Evolutionary conservation across 1,140 invertebrate genomes (phyloP).

Genomic region (Zaprionus ornatus): DNA sequence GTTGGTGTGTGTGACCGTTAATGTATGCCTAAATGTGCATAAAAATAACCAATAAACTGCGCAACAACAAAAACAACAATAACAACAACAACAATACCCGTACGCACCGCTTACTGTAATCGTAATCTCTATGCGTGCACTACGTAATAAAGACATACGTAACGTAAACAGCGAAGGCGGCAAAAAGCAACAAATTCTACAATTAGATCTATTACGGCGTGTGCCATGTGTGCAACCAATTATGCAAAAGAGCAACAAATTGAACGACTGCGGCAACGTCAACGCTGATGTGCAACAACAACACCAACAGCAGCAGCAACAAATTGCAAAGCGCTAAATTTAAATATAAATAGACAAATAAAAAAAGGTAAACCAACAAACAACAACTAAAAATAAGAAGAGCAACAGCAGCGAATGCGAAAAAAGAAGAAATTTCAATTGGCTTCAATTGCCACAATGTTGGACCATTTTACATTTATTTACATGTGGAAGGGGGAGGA

Average conservation of each 20-base stretch:
- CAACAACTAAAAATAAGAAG: slow-evolving; percentile 39
- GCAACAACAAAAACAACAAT: slow-evolving; percentile 52
- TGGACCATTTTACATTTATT: slow-evolving; percentile 64
- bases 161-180: slow-evolving; percentile 60
- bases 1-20: slow-evolving; percentile 18
- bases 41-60: slow-evolving; percentile 53
- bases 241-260: slow-evolving; percentile 77
- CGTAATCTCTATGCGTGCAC: slow-evolving; percentile 45
- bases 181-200: slow-evolving; percentile 33
- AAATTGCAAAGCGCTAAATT: slow-evolving; percentile 5
- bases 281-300: slow-evolving; percentile 54
- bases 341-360: slow-evolving; percentile 7
- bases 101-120: slow-evolving; percentile 43
- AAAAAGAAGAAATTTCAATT: slow-evolving; percentile 65
- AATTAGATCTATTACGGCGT: slow-evolving; percentile 52
- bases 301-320: slow-evolving; percentile 34
- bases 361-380: slow-evolving; percentile 34
- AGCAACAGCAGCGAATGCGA: slow-evolving; percentile 4
- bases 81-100: slow-evolving; percentile 40
- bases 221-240: slow-evolving; percentile 57
- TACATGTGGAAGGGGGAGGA: slow-evolving; percentile 20
- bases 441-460: slow-evolving; percentile 69
- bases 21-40: slow-evolving; percentile 48
- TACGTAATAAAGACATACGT: slow-evolving; percentile 53
- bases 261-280: slow-evolving; percentile 55